phyloP scores from a whole-genome alignment of 2,113 vertebrate species.

The Engraulis encrasicolus region DNA sequence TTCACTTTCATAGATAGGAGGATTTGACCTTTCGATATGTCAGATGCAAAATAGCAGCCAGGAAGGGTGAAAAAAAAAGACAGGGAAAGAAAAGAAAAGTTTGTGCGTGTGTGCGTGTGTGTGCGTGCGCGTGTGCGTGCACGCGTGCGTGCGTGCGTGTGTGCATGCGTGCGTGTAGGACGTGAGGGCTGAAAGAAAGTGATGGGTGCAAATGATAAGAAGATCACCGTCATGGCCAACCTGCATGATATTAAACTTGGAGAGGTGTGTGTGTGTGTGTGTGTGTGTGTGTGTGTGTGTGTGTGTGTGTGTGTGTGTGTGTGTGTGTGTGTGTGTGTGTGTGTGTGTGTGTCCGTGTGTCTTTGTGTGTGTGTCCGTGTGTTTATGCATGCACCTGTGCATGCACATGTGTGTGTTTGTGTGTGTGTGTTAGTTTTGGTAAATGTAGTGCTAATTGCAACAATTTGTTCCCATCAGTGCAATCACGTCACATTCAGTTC shows the following conservation, averaged over 20 bases:
- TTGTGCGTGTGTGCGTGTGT: not conserved
- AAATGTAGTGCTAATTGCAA: conserved; percentile 71
- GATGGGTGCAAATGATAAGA: conserved; percentile 28
- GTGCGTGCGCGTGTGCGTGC: not conserved
- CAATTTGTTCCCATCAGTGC: conserved; percentile 72
- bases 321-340: not conserved
- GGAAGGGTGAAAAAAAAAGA: no score
- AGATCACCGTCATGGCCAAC: conserved; percentile 47
- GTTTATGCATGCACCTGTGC: no score
- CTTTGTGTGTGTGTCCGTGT: no score
- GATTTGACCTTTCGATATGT: conserved; percentile 11
- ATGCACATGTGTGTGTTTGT: conserved; percentile 37
- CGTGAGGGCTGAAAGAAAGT: not conserved
- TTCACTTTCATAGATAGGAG: conserved; percentile 11
- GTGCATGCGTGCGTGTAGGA: not conserved
- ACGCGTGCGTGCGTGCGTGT: not conserved
- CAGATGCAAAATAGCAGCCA: conserved; percentile 8
- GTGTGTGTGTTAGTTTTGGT: conserved; percentile 64
- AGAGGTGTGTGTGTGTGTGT: not conserved
- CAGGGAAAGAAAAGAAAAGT: not conserved
- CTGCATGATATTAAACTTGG: conserved; percentile 50
- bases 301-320: conserved; percentile 34
- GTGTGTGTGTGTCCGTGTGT: conserved; percentile 17
- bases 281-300: conserved; percentile 7
- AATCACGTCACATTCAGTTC: conserved; percentile 55